Conservation (phyloP, 2,113 vertebrate species). For the Acrocephalus kingi region DNA sequence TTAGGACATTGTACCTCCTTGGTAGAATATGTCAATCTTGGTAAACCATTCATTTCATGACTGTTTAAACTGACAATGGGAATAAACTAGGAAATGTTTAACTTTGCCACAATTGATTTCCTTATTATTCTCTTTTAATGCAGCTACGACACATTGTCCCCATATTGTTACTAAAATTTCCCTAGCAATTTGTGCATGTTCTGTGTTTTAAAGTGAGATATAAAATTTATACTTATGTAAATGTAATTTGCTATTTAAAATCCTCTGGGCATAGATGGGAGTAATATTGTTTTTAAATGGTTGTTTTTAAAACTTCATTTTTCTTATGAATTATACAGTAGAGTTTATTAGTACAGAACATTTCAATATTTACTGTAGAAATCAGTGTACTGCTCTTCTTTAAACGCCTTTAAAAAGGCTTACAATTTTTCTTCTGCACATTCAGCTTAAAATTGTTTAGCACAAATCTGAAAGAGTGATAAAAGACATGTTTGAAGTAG, state of each 20-base stretch:
- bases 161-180: neutral
- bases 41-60: neutral
- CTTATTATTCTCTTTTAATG: neutral
- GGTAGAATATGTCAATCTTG: neutral
- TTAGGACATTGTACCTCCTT: neutral
- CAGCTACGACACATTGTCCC: neutral
- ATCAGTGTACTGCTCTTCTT: neutral
- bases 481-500: neutral
- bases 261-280: neutral
- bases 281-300: neutral
- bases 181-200: neutral
- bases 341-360: neutral
- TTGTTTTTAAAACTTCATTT: neutral
- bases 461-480: neutral
- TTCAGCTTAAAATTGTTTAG: neutral
- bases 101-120: neutral
- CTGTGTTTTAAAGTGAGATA: neutral
- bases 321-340: neutral
- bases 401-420: conserved; percentile 5
- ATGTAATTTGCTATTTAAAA: neutral
- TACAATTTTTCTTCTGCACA: neutral
- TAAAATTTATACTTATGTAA: neutral
- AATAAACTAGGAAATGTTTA: neutral
- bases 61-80: neutral
- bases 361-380: neutral